Conservation (phyloP, 2,888 invertebrate species). For the Trissolcus japonicus region DNA sequence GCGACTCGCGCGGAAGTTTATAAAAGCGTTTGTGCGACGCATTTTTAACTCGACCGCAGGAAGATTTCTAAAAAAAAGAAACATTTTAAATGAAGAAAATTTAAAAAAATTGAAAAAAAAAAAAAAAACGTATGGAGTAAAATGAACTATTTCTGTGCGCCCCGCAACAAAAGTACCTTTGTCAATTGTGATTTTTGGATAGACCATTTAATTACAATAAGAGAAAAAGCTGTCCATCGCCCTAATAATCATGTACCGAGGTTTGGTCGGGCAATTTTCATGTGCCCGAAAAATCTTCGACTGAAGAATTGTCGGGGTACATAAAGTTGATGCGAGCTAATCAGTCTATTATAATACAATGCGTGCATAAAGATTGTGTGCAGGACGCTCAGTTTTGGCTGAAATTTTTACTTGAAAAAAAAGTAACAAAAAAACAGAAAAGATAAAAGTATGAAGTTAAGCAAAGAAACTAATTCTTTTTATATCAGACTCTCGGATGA, state of each 20-base stretch:
- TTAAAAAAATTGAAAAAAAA: neutral
- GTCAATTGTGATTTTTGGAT: slow-evolving; percentile 75
- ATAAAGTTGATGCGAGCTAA: slow-evolving; percentile 41
- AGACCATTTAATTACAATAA: slow-evolving; percentile 66
- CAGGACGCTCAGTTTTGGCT: slow-evolving; percentile 4
- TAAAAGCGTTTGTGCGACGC: slow-evolving; percentile 7
- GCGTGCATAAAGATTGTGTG: slow-evolving; percentile 39
- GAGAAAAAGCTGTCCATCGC: slow-evolving; percentile 63
- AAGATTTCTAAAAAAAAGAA: slow-evolving; percentile 15
- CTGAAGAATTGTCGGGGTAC: slow-evolving; percentile 24
- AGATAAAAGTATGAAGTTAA: too few relatives aligned
- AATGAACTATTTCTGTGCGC: slow-evolving; percentile 67
- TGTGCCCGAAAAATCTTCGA: slow-evolving; percentile 22
- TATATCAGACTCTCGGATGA: too few relatives aligned
- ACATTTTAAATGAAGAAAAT: slow-evolving; percentile 1
- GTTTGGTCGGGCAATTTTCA: slow-evolving; percentile 40
- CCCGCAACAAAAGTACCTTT: slow-evolving; percentile 70
- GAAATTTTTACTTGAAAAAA: too few relatives aligned
- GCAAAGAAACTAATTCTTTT: too few relatives aligned
- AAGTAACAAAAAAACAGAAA: too few relatives aligned
- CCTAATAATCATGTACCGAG: slow-evolving; percentile 55
- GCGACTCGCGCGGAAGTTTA: slow-evolving; percentile 64
- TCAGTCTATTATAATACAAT: slow-evolving; percentile 43
- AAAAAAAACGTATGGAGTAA: neutral
- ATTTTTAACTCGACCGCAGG: neutral